Evolutionary conservation across 2,888 invertebrate species (phyloP), one percentile per base, ranked within the genome.

Genomic region (Heteropelma amictum): DNA sequence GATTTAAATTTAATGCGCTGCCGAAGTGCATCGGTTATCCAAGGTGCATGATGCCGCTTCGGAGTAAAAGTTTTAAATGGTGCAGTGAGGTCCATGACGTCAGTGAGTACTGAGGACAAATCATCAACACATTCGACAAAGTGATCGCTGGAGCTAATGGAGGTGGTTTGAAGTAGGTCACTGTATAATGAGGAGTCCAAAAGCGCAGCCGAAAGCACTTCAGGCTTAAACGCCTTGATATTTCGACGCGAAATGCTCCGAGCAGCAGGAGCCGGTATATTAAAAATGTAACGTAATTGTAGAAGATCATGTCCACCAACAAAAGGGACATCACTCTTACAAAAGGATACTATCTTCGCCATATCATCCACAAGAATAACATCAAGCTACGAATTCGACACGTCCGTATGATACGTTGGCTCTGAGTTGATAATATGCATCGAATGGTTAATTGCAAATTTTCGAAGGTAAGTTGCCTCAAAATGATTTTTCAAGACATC

Each of bases 321-420:
- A n/a, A 23, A 38, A 1, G 12, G 12, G 5, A 23, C 23, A 4
- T 14, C 14, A 2, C 38, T 26, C 26, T 40, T 56, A 0, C 1
- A 1, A 19, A 5, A 40, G 3, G 5, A 14, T 8, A 0, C 0
- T 2, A 58, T 1, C 8, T 65, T 65, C 1, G 26, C 30, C 2
- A 2, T 0, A 0, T 10, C 7, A 12, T 65, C 45, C 0, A 45
- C 8, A 0, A 65, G 7, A 17, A 65, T 17, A 1, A 65, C 54
- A 35, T 65, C 65, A 0, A 65, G 12, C 54, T 42, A 65, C 3
- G 54, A 54, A 10, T 70, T 23, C 0, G 26, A 30, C 1, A 17
- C 19, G 2, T 21, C 45, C 3, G 61, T 61, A 4, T 61, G 70
- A 23, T 33, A 28, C 0, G 61, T 61, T 4, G 61, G 7, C 1